Base-by-base conservation (phyloP, 2,888 invertebrate genomes). In the Hydrotaea cyrtoneurina region DNA sequence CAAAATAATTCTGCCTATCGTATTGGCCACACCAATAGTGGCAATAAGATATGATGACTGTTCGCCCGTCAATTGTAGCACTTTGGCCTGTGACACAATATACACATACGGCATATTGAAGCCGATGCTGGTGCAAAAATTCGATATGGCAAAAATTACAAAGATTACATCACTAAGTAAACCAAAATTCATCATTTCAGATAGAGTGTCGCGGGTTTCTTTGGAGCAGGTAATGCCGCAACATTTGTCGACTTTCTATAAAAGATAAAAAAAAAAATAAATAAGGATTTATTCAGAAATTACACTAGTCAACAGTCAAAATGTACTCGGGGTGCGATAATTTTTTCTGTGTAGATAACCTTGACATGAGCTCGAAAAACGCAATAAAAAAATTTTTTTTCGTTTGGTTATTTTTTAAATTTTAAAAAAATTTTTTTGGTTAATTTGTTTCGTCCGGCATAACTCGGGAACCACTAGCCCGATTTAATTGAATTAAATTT, bases 101-200 rank as follows among this genome's bases (percentile, higher is more conserved):
- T 97, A 98, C 75, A 98, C 95, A 91, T 98, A 98, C 46, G 98
- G 98, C 90, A 98, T 95, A 92, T 98, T 97, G 93, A 98, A 98
- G 83, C 98, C 98, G 90, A 98, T 96, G 91, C 97, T 98, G 21
- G 92, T 92, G 86, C 91, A 95, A 92, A 99, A 98, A 93, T 99
- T 99, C 53, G 99, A 99, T 77, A 97, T 88, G 15, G 96, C 95
- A 92, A 99, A 99, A 83, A 99, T 93, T 86, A 99, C 93, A 92
- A 98, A 99, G 86, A 98, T 94, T 36, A 96, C 95, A 92, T 98
- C 97, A 88, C 95, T 94, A 80, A 99, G 94, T 71, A 99, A 93
- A 0, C 95, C 94, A 86, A 98, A 94, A 90, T 98, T 97, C 89
- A 98, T 94, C 97, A 98, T 97, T 92, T 96, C 95, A 69, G 94